Evolutionary conservation across 2,888 invertebrate genomes (phyloP).

Genomic region (Trachelus troglodyta): DNA sequence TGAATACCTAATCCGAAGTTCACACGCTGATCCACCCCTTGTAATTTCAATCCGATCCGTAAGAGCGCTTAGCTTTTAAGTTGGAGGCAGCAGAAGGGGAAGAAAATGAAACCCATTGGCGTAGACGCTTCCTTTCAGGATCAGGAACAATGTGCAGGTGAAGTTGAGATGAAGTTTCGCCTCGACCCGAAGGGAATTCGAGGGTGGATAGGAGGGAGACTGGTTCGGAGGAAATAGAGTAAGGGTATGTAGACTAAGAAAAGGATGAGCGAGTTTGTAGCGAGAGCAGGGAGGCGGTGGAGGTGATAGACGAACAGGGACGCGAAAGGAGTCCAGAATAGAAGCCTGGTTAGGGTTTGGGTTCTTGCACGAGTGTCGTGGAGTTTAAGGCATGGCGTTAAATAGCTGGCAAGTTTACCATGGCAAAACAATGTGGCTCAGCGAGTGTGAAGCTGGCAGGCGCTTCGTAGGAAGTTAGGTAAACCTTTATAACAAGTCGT

Average conservation of each 20-base stretch:
- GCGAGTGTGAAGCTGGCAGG: constrained; percentile 51
- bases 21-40: neutral
- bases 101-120: constrained; percentile 1
- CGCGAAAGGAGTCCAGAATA: constrained; percentile 2
- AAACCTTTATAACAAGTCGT: constrained; percentile 14
- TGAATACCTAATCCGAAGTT: neutral
- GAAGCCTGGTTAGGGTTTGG: constrained; percentile 30
- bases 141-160: constrained; percentile 32
- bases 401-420: constrained; percentile 61
- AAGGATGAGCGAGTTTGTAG: neutral
- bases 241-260: neutral
- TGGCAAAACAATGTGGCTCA: constrained; percentile 57
- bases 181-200: constrained; percentile 22
- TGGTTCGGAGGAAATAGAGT: neutral
- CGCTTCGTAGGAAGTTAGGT: constrained; percentile 16
- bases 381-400: constrained; percentile 57
- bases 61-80: neutral
- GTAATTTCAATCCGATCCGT: neutral
- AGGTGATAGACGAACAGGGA: constrained; percentile 15
- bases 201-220: constrained; percentile 8
- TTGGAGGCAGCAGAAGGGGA: neutral
- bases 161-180: constrained; percentile 51
- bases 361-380: constrained; percentile 48
- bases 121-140: constrained; percentile 5
- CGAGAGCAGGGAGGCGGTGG: constrained; percentile 25